Conservation (phyloP, 2,888 invertebrate species). For the Drosophila buzzatii region DNA sequence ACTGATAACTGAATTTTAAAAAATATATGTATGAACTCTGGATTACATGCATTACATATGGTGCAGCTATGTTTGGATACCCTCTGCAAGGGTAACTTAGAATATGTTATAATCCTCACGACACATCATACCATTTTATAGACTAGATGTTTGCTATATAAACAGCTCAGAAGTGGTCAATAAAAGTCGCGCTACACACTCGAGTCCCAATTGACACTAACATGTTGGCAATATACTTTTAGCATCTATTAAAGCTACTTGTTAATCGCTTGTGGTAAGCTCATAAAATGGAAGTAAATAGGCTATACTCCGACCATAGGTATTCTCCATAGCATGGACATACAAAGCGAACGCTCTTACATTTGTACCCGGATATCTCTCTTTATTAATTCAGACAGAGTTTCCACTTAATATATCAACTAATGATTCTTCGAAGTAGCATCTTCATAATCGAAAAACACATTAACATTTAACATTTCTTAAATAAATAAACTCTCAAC, state of each 20-base stretch:
- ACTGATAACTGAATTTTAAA: too few species aligned
- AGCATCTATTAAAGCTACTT: not conserved
- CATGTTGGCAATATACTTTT: not conserved
- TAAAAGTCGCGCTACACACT: constrained; percentile 23
- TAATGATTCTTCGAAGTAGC: too few species aligned
- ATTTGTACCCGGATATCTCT: too few species aligned
- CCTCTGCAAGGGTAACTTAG: not conserved
- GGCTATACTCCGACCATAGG: too few species aligned
- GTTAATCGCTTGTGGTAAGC: constrained; percentile 23
- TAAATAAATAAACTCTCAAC: too few species aligned
- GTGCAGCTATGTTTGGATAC: not conserved
- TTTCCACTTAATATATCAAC: too few species aligned
- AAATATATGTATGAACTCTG: not conserved
- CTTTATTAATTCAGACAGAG: too few species aligned
- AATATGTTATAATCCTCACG: not conserved
- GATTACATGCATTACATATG: not conserved
- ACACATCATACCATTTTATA: constrained; percentile 13
- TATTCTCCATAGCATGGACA: too few species aligned
- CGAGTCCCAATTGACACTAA: constrained; percentile 25
- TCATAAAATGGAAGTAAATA: constrained; percentile 46
- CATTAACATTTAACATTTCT: too few species aligned
- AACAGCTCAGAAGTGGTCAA: constrained; percentile 27
- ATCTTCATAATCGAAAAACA: too few species aligned
- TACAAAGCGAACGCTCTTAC: too few species aligned
- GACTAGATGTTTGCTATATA: constrained; percentile 21